These are phyloP conservation scores for Arge pagana DNA, from an alignment of 2,888 invertebrate genomes.

Conservation along the genomic window DNA sequence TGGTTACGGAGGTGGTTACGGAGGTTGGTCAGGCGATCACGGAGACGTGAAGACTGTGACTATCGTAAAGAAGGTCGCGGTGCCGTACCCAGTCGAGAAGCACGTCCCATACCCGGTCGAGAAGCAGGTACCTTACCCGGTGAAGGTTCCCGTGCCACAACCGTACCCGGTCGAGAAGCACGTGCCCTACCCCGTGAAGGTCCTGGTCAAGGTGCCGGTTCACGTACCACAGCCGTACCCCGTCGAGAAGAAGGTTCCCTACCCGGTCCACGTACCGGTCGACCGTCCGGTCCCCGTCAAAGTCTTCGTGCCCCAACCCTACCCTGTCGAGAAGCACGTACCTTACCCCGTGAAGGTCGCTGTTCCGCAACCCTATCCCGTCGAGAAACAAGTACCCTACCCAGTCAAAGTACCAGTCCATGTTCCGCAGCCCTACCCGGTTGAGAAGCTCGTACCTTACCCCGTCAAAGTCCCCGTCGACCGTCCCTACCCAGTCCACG, in stretches of 20 bases:
- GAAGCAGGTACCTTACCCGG: constrained; percentile 77
- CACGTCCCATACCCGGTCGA: constrained; percentile 71
- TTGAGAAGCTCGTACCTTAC: constrained; percentile 68
- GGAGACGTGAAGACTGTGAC: constrained; percentile 70
- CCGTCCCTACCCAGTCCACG: constrained; percentile 65
- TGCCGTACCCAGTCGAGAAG: constrained; percentile 74
- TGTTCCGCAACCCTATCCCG: constrained; percentile 72
- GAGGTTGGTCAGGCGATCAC: constrained; percentile 27
- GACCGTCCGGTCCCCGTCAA: constrained; percentile 80
- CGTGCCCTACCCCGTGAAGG: constrained; percentile 75
- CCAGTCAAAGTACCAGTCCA: constrained; percentile 64
- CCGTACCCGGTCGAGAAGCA: constrained; percentile 82
- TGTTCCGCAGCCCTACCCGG: constrained; percentile 62
- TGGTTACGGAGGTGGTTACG: constrained; percentile 33
- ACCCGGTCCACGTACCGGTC: constrained; percentile 77
- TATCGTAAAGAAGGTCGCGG: constrained; percentile 67
- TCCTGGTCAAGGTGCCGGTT: constrained; percentile 79
- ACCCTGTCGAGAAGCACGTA: constrained; percentile 71
- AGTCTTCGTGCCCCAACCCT: constrained; percentile 75
- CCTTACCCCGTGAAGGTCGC: constrained; percentile 71
- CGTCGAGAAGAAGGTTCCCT: constrained; percentile 77
- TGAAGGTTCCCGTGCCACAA: constrained; percentile 77
- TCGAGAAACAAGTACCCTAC: constrained; percentile 68
- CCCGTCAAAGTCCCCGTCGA: constrained; percentile 68
- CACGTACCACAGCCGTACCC: constrained; percentile 73